Base-by-base conservation (phyloP, 2,113 vertebrate genomes). In the Sinocyclocheilus anshuiensis region DNA sequence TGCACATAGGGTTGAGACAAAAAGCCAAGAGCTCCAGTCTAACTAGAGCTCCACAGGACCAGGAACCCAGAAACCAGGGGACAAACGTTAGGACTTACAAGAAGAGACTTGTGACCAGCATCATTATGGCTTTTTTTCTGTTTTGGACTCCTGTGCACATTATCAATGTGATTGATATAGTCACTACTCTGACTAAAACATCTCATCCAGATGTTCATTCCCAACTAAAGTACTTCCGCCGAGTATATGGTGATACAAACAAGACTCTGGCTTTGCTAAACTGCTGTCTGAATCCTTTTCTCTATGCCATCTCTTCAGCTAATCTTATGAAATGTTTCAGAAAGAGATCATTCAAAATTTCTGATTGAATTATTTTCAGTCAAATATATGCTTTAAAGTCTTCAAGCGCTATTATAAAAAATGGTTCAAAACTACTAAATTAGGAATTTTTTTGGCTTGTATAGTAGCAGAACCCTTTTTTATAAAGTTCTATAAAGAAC, bases 221-320 rank as follows among this genome's bases (percentile, higher is more conserved):
- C 4, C 20, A 29, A 1, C 84, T 94, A 84, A 86, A 84, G 80
- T 5, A 20, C 24, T 57, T 89, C 53, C 83, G 85, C 16, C 36
- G 67, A 13, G 16, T 89, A 20, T 84, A 90, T 4, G 55, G 16
- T 1, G 93, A 93, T 72, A 22, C 94, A 61, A 59, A 7, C 8
- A 59, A 59, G 57, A 8, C 57, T 59, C 20, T 59, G 20, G 57
- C 57, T 59, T 59, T 59, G 57, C 57, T 59, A 59, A 59, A 93
- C 81, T 95, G 94, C 81, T 93, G 93, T 63, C 85, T 95, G 90
- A 94, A 95, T 82, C 94, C 94, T 33, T 89, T 95, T 29, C 93
- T 95, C 80, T 95, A 95, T 0, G 93, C 92, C 45, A 89, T 94
- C 78, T 92, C 93, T 65, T 93, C 93, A 36, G 90, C 84, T 1